Percentiles rank a stretch among this genome's conserved stretches.
Conservation (phyloP, 2,888 invertebrate species). For the Agriopis marginaria region DNA sequence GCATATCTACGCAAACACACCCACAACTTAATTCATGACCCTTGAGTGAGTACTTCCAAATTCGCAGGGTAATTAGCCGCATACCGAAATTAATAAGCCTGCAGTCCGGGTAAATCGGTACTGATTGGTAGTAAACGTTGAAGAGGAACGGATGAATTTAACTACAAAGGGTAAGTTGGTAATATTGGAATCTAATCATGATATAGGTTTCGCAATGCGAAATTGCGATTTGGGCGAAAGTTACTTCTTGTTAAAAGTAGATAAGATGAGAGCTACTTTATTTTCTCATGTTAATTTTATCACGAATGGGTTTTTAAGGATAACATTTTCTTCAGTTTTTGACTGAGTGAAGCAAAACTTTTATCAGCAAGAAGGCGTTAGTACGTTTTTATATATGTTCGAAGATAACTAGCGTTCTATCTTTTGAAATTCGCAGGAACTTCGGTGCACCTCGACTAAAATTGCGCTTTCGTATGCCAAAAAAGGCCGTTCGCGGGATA, state of each 20-base stretch:
- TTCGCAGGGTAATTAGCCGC: constrained; percentile 83
- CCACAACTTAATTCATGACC: constrained; percentile 69
- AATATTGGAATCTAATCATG: constrained; percentile 1
- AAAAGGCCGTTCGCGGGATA: no score
- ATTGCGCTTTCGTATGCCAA: no score
- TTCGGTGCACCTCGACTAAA: no score
- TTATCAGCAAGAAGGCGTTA: no score
- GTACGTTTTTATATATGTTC: no score
- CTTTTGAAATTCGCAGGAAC: no score
- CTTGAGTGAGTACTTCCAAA: constrained; percentile 79
- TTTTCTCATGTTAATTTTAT: background rate
- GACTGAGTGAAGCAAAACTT: no score
- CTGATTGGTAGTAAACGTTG: constrained; percentile 76
- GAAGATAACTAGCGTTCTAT: no score
- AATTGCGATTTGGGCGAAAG: constrained; percentile 26
- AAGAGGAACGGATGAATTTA: constrained; percentile 85
- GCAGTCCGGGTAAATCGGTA: constrained; percentile 74
- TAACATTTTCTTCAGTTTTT: no score
- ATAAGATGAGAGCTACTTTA: background rate
- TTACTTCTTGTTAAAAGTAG: constrained; percentile 8
- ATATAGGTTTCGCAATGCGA: constrained; percentile 10
- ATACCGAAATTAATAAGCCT: constrained; percentile 82
- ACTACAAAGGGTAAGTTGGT: constrained; percentile 79
- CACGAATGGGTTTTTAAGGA: background rate
- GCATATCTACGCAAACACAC: constrained; percentile 56